A percentile compares a stretch with the other conserved stretches of the same genome.
These are phyloP conservation scores for Latrodectus hesperus DNA, from an alignment of 2,888 invertebrate genomes.

Conservation along the genomic window DNA sequence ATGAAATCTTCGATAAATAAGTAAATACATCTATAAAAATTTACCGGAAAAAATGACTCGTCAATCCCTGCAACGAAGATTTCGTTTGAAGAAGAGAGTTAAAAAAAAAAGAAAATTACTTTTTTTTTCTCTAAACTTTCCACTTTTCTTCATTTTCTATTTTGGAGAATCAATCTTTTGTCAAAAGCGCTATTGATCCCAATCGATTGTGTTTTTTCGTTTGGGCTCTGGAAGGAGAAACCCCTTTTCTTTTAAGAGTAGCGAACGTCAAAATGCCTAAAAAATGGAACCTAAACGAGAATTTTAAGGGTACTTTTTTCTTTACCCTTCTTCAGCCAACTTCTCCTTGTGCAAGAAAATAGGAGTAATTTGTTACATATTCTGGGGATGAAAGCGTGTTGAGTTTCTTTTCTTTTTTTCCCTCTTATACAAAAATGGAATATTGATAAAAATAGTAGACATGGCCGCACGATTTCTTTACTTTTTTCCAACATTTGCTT, in stretches of 20 bases:
- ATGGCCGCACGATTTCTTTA: too few relatives aligned
- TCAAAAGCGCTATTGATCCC: slow-evolving; percentile 49
- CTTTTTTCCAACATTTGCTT: too few relatives aligned
- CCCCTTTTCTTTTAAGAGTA: slow-evolving; percentile 18
- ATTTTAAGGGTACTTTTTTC: slow-evolving; percentile 35
- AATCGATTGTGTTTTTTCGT: slow-evolving; percentile 46
- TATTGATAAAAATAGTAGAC: too few relatives aligned
- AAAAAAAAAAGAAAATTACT: background rate
- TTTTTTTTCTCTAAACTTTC: slow-evolving; percentile 8
- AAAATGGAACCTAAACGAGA: slow-evolving; percentile 39
- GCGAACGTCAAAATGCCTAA: slow-evolving; percentile 40
- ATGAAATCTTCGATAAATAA: slow-evolving; percentile 33
- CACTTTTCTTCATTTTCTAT: slow-evolving; percentile 51
- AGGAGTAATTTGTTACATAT: slow-evolving; percentile 42
- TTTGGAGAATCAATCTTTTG: slow-evolving; percentile 49
- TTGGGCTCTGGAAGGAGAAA: background rate
- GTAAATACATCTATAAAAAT: slow-evolving; percentile 31
- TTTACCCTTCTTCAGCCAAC: slow-evolving; percentile 9
- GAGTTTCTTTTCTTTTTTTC: background rate
- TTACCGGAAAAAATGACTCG: slow-evolving; percentile 42
- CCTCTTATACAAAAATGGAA: too few relatives aligned
- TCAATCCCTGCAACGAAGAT: slow-evolving; percentile 37
- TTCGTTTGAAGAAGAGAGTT: background rate
- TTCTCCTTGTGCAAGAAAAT: slow-evolving; percentile 23
- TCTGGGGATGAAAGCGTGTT: background rate